Conservation (phyloP, 2,113 vertebrate genomes). For the Ptychochromis oligacanthus region DNA sequence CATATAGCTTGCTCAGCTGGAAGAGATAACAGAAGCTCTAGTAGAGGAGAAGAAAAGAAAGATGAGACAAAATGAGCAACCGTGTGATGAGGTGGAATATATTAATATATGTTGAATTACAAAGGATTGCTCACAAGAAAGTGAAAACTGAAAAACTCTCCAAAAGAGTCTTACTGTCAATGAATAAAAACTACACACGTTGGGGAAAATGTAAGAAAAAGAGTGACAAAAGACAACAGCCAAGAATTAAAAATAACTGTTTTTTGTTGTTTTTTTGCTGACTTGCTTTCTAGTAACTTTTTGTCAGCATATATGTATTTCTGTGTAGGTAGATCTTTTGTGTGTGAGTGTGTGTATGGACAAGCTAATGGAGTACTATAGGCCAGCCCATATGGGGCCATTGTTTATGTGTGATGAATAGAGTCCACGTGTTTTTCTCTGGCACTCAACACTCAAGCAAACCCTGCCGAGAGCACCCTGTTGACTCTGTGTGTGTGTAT, state of each 20-base stretch:
- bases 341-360: slow-evolving; percentile 34
- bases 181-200: neutral
- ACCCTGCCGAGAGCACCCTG: slow-evolving; percentile 77
- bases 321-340: neutral
- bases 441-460: slow-evolving; percentile 69
- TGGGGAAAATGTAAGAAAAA: neutral
- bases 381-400: slow-evolving; percentile 70
- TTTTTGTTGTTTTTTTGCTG: neutral
- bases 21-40: slow-evolving; percentile 20
- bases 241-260: neutral
- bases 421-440: slow-evolving; percentile 72
- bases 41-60: slow-evolving; percentile 11
- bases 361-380: slow-evolving; percentile 64
- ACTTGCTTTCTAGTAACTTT: neutral
- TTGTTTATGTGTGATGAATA: slow-evolving; percentile 80
- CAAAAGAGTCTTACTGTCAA: neutral
- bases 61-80: neutral
- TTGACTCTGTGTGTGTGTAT: slow-evolving; percentile 69
- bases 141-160: neutral
- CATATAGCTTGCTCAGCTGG: slow-evolving; percentile 42
- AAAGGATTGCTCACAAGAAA: neutral
- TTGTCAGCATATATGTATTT: slow-evolving; percentile 16
- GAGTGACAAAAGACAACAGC: neutral
- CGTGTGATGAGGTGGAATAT: neutral
- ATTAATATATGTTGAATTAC: neutral